These are phyloP conservation scores for Leucozona laternaria DNA, from an alignment of 2,888 invertebrate genomes.

Conservation along the genomic window DNA sequence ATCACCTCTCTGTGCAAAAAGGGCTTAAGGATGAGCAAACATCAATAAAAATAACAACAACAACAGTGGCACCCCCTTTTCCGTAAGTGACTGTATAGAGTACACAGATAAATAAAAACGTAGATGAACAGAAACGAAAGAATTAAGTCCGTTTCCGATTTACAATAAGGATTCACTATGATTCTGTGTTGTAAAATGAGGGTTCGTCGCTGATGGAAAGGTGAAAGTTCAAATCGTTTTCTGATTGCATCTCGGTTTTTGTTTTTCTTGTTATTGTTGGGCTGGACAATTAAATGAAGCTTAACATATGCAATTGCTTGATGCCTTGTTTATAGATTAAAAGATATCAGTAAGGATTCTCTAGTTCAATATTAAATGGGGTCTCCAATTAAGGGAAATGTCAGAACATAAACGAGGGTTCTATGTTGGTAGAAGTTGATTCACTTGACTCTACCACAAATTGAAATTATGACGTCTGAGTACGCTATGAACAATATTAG, in stretches of 20 bases:
- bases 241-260: constrained; percentile 58
- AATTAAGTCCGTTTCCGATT: constrained; percentile 7
- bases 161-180: constrained; percentile 10
- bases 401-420: background rate
- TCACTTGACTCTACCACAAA: background rate
- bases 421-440: background rate
- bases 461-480: background rate
- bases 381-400: background rate
- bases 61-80: background rate
- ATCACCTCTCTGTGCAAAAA: constrained; percentile 11
- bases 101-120: constrained; percentile 11
- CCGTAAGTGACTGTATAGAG: background rate
- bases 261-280: constrained; percentile 43
- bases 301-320: constrained; percentile 78
- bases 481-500: too few species aligned
- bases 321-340: constrained; percentile 9
- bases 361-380: background rate
- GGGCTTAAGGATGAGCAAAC: background rate
- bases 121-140: background rate
- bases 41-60: background rate
- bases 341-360: constrained; percentile 4
- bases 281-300: constrained; percentile 80
- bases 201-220: constrained; percentile 18
- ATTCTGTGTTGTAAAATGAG: background rate
- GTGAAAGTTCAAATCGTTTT: constrained; percentile 62